phyloP scores from a whole-genome alignment of 2,888 invertebrate genomes.

The Tetragonula carbonaria region DNA sequence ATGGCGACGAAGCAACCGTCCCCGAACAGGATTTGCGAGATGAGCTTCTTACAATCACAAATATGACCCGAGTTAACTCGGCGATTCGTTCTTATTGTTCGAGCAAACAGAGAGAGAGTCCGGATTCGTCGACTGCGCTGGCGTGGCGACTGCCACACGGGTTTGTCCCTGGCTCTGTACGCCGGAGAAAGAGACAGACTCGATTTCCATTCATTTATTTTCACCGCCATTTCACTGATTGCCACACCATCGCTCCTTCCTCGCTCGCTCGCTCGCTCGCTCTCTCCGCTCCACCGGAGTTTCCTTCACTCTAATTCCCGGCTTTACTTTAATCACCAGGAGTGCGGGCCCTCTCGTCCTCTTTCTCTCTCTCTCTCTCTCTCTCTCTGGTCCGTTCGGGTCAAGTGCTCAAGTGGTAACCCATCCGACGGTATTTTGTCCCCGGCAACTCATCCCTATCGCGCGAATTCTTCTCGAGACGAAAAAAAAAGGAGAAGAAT shows the following conservation, averaged over 20 bases:
- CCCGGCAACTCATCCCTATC: conserved; percentile 38
- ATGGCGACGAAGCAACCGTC: conserved; percentile 54
- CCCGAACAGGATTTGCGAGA: conserved; percentile 57
- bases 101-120: conserved; percentile 60
- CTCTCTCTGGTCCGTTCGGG: conserved; percentile 60
- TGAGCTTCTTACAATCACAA: conserved; percentile 79
- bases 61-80: conserved; percentile 76
- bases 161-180: conserved; percentile 60
- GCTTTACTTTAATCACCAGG: conserved; percentile 80
- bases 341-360: conserved; percentile 71
- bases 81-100: conserved; percentile 77
- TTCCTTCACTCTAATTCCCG: conserved; percentile 78
- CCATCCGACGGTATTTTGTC: conserved; percentile 62
- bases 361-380: too few relatives aligned
- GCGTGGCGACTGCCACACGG: conserved; percentile 14
- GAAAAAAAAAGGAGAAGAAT: conserved; percentile 22
- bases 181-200: conserved; percentile 75
- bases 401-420: conserved; percentile 75
- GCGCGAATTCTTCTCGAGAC: conserved; percentile 49
- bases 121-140: conserved; percentile 65
- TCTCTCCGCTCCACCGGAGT: conserved; percentile 38
- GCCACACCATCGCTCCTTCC: conserved; percentile 70
- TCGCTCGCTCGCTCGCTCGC: conserved; percentile 16
- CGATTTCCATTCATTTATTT: conserved; percentile 83
- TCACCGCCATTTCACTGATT: conserved; percentile 83